Conservation (phyloP, 2,888 invertebrate genomes). For the Ormyrus labotus region DNA sequence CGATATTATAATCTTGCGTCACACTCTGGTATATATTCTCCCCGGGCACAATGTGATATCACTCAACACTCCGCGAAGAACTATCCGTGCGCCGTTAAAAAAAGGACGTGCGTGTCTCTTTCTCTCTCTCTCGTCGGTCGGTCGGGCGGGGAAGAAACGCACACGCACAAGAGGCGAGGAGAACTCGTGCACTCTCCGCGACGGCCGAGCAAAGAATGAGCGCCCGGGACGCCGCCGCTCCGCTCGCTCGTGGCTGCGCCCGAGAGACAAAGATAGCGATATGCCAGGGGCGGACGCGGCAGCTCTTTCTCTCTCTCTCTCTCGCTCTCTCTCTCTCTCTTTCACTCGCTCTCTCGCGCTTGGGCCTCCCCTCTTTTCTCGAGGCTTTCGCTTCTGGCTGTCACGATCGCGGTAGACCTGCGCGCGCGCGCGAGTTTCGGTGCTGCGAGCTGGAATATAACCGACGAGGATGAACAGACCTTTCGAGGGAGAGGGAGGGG, state of each 20-base stretch:
- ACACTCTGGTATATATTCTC: not conserved
- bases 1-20: not conserved
- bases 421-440: slow-evolving; percentile 28
- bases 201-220: slow-evolving; percentile 69
- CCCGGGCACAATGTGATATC: slow-evolving; percentile 8
- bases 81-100: no score
- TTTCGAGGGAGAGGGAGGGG: not conserved
- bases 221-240: slow-evolving; percentile 61
- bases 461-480: slow-evolving; percentile 2
- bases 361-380: not conserved
- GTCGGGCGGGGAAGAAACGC: slow-evolving; percentile 10
- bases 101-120: no score
- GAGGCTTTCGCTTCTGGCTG: slow-evolving; percentile 37
- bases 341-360: not conserved
- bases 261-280: not conserved
- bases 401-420: slow-evolving; percentile 30
- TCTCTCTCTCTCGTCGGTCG: slow-evolving; percentile 20
- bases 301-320: slow-evolving; percentile 21
- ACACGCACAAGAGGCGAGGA: not conserved
- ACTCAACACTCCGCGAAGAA: not conserved
- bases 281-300: slow-evolving; percentile 60
- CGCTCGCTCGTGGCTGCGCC: slow-evolving; percentile 54
- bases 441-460: slow-evolving; percentile 25
- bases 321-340: not conserved
- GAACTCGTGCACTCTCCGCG: slow-evolving; percentile 60